Evolutionary conservation across 2,888 invertebrate species (phyloP).

Genomic region (Copidosoma aretas): DNA sequence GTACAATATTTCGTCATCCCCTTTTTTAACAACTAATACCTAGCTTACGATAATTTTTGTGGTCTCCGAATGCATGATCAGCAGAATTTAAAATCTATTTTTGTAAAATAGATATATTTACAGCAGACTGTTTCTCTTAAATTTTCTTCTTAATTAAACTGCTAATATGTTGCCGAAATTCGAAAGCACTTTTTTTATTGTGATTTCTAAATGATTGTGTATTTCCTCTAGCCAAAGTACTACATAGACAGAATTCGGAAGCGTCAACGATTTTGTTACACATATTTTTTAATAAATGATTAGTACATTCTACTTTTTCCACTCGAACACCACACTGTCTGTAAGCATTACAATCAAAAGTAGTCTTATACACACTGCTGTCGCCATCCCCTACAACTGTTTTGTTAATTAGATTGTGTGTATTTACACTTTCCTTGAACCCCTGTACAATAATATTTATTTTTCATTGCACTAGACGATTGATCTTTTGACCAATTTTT

Average conservation of each 20-base stretch:
- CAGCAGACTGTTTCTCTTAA: not conserved
- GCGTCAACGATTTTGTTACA: slow-evolving; percentile 6
- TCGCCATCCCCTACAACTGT: slow-evolving; percentile 31
- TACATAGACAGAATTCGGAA: not conserved
- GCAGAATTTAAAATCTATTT: slow-evolving; percentile 29
- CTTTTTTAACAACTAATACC: slow-evolving; percentile 10
- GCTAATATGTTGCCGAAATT: not conserved
- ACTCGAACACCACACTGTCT: slow-evolving; percentile 14
- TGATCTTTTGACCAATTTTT: slow-evolving; percentile 44
- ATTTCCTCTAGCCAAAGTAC: not conserved
- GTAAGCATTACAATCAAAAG: slow-evolving; percentile 29
- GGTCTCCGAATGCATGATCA: slow-evolving; percentile 38
- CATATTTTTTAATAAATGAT: slow-evolving; percentile 34
- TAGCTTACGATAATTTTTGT: slow-evolving; percentile 17
- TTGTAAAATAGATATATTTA: slow-evolving; percentile 8
- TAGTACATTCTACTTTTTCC: slow-evolving; percentile 35
- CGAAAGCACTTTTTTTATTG: slow-evolving; percentile 4
- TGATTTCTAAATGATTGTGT: slow-evolving; percentile 6
- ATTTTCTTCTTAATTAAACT: not conserved
- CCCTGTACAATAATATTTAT: slow-evolving; percentile 25
- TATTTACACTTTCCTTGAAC: slow-evolving; percentile 21
- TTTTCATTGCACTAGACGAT: slow-evolving; percentile 48
- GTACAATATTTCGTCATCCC: slow-evolving; percentile 24
- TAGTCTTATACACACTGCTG: slow-evolving; percentile 32
- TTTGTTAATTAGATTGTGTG: slow-evolving; percentile 28